These are phyloP conservation scores for Microcebus ravelobensis DNA, from an alignment of 2,113 vertebrate species.

Conservation along the genomic window DNA sequence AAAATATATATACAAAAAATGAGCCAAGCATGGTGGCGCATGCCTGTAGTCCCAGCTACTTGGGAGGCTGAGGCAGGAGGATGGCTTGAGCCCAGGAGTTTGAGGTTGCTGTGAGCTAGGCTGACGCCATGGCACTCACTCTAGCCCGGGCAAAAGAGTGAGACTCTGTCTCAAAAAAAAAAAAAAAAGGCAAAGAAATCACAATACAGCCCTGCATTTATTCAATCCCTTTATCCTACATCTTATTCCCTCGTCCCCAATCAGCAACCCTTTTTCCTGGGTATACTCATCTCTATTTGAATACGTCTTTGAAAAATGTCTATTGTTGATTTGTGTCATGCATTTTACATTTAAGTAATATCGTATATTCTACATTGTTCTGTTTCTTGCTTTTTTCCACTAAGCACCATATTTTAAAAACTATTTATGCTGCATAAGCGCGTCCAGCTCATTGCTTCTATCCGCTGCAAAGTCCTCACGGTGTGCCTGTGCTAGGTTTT, in stretches of 20 bases:
- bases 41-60: too few species aligned
- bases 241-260: background rate
- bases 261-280: background rate
- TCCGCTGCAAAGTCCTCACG: background rate
- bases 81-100: too few species aligned
- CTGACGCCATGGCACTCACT: too few species aligned
- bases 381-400: background rate
- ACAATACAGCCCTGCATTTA: background rate
- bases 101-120: too few species aligned
- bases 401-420: background rate
- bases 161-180: too few species aligned
- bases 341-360: background rate
- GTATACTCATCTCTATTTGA: background rate
- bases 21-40: too few species aligned
- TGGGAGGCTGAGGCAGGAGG: too few species aligned
- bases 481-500: too few species aligned
- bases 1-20: too few species aligned
- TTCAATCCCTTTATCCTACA: background rate
- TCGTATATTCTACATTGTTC: background rate
- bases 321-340: background rate
- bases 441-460: background rate
- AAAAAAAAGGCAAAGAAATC: background rate
- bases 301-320: too few species aligned
- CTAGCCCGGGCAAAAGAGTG: accelerated
- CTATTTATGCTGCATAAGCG: background rate